Evolutionary conservation across 2,113 vertebrate species (phyloP), one percentile per base, ranked within the genome.

Genomic region (Ahaetulla prasina): DNA sequence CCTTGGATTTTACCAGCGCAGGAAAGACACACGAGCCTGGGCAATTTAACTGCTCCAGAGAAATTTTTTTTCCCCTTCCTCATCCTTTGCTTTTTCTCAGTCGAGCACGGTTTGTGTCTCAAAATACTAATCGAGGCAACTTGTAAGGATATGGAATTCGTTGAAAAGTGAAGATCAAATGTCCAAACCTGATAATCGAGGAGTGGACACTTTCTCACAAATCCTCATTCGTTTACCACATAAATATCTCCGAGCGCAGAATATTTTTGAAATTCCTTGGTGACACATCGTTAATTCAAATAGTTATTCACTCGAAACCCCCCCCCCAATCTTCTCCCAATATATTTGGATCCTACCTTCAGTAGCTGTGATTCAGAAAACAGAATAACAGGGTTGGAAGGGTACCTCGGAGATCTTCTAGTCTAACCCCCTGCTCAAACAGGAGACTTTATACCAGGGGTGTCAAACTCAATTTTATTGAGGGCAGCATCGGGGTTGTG

Each of bases 61-160:
- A n/a, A 57, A 89, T 91, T 91, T 94, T 63, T n/a, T 2, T 8
- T 22, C 91, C 22, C 0, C 22, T 91, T 47, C 93, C 57, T 53
- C 92, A 91, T 92, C 93, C 85, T 94, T 91, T 91, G 90, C 90
- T 93, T 47, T 93, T 96, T 63, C 18, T 85, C 90, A 93, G 90
- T 63, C 92, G 12, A 68, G 43, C 43, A 35, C 8, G 8, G 18
- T 4, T 85, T 50, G 1, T 23, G 57, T n/a, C 49, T 47, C 63
- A 50, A 43, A 89, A 39, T 54, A 12, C 11, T 0, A 47, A 30
- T 57, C 1, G 18, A 45, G 55, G 16, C 27, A 43, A 57, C 16
- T 16, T 85, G 45, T 60, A 8, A 8, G 55, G 55, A 20, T 55
- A 52, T 35, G 14, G 11, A 89, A 85, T 84, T 6, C 18, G 4